Base-by-base conservation (phyloP, 2,113 vertebrate species). In the Rutilus rutilus region DNA sequence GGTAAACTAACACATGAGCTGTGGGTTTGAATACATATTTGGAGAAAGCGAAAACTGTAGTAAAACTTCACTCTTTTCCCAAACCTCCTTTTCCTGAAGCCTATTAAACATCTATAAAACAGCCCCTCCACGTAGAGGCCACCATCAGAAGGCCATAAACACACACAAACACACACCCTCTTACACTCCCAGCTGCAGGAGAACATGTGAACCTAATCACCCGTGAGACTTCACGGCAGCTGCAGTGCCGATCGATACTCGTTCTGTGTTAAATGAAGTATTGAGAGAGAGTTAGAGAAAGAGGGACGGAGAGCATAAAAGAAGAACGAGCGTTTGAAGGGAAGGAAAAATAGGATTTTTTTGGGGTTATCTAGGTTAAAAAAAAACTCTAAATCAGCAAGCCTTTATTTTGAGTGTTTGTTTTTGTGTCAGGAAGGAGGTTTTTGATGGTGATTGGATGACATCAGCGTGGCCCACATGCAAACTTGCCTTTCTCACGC, bases 171-270 rank as follows among this genome's bases (percentile, higher is more conserved):
- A 83, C 36, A 83, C 39, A 86, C 80, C 65, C 17, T 75, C 69
- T 64, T 71, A 59, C 78, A 78, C 50, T 75, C 57, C 36, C 73
- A 33, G 15, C 33, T n/a, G n/a, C 67, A 42, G 9, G 14, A 62
- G 62, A 42, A 65, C 73, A 60, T 54, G 30, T 82, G 36, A 47
- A 57, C 33, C 78, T 79, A 87, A 87, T 87, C 82, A 65, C 75
- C 50, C 78, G 17, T n/a, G 76, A 73, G 59, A 67, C 82, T 85
- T 62, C 57, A 33, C 15, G 47, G 65, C 83, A 69, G 75, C 85
- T 83, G 79, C 74, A 77, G 27, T 19, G 59, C 75, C 73, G 39
- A 87, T 90, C 47, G 25, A 82, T 77, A 67, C 80, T 33, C 15
- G 23, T 17, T 50, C 23, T 76, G 54, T 77, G 76, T 83, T 62